These are phyloP conservation scores for Thelaira solivaga DNA, from an alignment of 2,888 invertebrate species.

Conservation along the genomic window DNA sequence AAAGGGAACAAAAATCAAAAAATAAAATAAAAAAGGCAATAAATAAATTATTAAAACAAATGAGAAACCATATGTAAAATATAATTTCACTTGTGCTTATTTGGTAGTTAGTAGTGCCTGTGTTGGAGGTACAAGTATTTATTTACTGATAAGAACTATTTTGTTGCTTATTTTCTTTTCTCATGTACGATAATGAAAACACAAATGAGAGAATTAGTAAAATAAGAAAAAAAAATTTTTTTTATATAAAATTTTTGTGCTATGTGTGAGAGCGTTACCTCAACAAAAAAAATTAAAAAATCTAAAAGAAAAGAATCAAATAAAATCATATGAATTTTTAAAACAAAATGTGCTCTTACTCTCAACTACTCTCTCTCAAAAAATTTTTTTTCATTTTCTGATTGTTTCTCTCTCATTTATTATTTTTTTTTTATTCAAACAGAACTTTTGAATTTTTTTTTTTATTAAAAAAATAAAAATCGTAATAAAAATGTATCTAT, in stretches of 20 bases:
- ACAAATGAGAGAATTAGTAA: slow-evolving; percentile 19
- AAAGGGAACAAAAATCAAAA: neutral
- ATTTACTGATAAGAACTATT: slow-evolving; percentile 50
- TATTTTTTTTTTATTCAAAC: too few species aligned
- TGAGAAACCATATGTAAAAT: slow-evolving; percentile 28
- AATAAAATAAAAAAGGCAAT: neutral
- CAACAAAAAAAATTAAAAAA: neutral
- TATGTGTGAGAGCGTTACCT: neutral
- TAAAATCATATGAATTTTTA: too few species aligned
- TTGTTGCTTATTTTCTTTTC: slow-evolving; percentile 3
- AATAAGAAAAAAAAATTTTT: neutral
- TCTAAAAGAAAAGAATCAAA: neutral
- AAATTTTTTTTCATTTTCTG: too few species aligned
- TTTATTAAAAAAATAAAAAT: too few species aligned
- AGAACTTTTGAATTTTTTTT: too few species aligned
- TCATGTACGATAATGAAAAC: neutral
- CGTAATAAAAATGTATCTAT: too few species aligned
- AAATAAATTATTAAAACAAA: slow-evolving; percentile 41
- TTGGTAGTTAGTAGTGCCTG: slow-evolving; percentile 23
- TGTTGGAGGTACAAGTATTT: neutral
- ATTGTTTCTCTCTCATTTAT: too few species aligned
- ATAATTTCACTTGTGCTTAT: slow-evolving; percentile 20
- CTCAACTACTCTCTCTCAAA: too few species aligned
- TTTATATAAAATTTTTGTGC: slow-evolving; percentile 23
- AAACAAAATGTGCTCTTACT: too few species aligned